These are phyloP conservation scores for Stenoptilia bipunctidactyla DNA, from an alignment of 2,888 invertebrate species.

Conservation along the genomic window DNA sequence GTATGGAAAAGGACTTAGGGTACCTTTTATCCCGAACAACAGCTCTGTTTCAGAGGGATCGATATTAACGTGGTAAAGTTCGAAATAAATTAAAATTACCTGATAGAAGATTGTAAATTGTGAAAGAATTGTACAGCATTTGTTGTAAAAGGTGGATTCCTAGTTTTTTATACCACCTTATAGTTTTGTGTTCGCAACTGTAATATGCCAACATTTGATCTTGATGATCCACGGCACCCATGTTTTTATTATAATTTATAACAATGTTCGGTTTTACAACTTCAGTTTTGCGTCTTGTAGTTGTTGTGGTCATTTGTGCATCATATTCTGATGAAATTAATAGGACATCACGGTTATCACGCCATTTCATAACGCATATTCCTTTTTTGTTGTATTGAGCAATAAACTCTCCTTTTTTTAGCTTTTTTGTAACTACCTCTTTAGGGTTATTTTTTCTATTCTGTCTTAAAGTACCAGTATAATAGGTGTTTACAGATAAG, in stretches of 20 bases:
- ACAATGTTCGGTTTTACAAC: constrained; percentile 13
- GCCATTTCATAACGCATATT: constrained; percentile 25
- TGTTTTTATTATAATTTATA: constrained; percentile 16
- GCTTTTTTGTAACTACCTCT: constrained; percentile 18
- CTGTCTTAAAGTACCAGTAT: constrained; percentile 22
- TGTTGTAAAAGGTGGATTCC: constrained; percentile 13
- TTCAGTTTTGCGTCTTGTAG: constrained; percentile 3
- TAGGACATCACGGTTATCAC: constrained; percentile 23
- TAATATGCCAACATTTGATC: constrained; percentile 20
- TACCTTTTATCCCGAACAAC: no score
- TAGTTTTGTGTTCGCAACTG: constrained; percentile 14
- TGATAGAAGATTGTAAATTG: no score
- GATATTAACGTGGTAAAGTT: no score
- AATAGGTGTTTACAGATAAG: constrained; percentile 15
- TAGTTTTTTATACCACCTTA: constrained; percentile 15
- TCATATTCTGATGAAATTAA: constrained; percentile 21
- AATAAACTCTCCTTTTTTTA: constrained; percentile 11
- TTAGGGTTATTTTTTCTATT: constrained; percentile 14
- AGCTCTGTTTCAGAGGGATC: no score
- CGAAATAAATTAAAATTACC: no score
- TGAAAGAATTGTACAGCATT: constrained; percentile 12
- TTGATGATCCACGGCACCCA: constrained; percentile 17
- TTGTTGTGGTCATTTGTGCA: constrained; percentile 13
- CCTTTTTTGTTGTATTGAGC: constrained; percentile 15
- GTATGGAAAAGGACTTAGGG: no score